Base-by-base conservation (phyloP, 1,140 invertebrate genomes). In the Neodiprion virginianus region DNA sequence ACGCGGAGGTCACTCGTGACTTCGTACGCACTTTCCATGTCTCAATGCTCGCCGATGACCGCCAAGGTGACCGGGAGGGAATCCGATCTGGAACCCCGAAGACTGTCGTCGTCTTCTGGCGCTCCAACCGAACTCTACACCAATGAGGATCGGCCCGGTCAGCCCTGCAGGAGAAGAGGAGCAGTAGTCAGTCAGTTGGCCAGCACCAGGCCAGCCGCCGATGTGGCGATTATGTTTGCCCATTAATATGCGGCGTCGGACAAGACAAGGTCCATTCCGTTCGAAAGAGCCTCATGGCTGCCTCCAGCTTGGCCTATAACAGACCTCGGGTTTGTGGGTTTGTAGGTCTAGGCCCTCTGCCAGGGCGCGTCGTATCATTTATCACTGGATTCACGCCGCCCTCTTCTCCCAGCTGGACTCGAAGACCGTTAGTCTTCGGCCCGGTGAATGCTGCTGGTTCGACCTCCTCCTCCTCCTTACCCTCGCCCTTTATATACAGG, bases 171-270 rank as follows among this genome's bases (percentile, higher is more conserved):
- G n/a, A 61, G 53, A 61, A 12, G n/a, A 40, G 28, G 5, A 40
- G 28, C 28, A 40, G 28, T 40, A 40, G 28, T 40, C 28, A 40
- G 28, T 17, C 53, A 17, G 53, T 12, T 61, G 53, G 28, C 53
- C 53, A 14, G 53, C 11, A 17, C 53, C 53, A 8, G 28, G 5
- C 28, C 28, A 40, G 28, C 28, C 28, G 28, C 28, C 81, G 86
- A 85, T 86, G 81, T 82, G 80, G 82, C 83, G 85, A 88, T 88
- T 88, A 87, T 83, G 79, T 84, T 85, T 85, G 83, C 85, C 84
- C 82, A 87, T 88, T 88, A 88, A 88, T 88, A 87, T 87, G 83
- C 84, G 84, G 81, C 78, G 71, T 76, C 80, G 82, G 82, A 84
- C 84, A 84, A 86, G 83, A 82, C 84, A 82, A 83, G 81, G 79